Percentiles rank a stretch among this genome's conserved stretches.
phyloP scores from a whole-genome alignment of 2,113 vertebrate species.

The Talpa occidentalis region DNA sequence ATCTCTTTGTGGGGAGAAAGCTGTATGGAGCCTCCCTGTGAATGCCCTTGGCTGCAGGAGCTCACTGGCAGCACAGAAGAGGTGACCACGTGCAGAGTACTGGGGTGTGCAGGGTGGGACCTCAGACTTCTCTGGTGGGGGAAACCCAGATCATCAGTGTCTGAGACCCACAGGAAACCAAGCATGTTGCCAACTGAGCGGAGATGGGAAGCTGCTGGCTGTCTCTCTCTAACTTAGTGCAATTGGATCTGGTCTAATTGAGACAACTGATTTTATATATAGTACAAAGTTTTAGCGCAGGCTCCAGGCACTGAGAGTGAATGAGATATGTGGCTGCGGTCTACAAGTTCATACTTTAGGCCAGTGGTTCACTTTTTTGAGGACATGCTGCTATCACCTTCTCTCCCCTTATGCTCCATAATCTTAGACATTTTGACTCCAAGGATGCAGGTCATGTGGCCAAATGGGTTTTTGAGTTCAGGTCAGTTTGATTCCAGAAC shows the following conservation, averaged over 20 bases:
- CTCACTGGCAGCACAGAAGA: fast-evolving
- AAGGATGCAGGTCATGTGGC: not conserved
- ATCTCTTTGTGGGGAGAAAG: too few relatives aligned
- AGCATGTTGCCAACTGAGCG: too few relatives aligned
- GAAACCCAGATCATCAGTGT: not conserved
- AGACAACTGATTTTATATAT: not conserved
- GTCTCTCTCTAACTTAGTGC: not conserved
- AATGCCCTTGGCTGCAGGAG: not conserved
- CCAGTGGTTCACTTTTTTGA: not conserved
- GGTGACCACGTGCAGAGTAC: not conserved
- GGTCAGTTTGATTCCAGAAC: not conserved
- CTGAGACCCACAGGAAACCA: not conserved
- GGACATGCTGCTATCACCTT: not conserved
- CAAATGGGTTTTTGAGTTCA: not conserved
- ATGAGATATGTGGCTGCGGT: not conserved
- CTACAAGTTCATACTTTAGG: not conserved
- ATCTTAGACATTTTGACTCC: not conserved
- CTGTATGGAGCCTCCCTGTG: fast-evolving
- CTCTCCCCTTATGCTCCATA: not conserved
- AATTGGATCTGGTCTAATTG: not conserved
- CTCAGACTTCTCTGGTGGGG: fast-evolving
- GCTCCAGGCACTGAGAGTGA: not conserved
- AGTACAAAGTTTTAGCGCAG: not conserved
- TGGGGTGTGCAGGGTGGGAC: too few relatives aligned
- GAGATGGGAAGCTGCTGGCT: not conserved